These are phyloP conservation scores for Protonemura montana DNA, from an alignment of 2,888 invertebrate species.

Conservation along the genomic window DNA sequence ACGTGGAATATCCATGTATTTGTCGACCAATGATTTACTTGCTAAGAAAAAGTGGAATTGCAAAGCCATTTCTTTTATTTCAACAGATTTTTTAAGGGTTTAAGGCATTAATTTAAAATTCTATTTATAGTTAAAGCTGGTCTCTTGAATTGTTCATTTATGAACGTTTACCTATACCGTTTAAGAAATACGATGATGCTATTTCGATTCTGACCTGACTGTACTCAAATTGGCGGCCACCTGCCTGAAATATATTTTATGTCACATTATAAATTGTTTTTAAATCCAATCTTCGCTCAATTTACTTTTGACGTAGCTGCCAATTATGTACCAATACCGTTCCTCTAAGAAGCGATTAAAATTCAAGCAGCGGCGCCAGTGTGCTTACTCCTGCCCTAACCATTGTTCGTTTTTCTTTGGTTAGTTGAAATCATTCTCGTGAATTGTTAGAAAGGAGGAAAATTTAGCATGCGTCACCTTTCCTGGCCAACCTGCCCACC, in stretches of 20 bases:
- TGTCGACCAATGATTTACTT: too few relatives aligned
- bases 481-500: neutral
- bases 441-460: neutral
- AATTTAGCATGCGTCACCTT: neutral
- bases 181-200: neutral
- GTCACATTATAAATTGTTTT: slow-evolving; percentile 8
- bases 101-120: too few relatives aligned
- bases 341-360: neutral
- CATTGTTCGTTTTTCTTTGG: neutral
- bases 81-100: too few relatives aligned
- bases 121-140: too few relatives aligned
- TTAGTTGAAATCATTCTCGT: neutral
- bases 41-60: too few relatives aligned
- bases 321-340: neutral
- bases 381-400: neutral
- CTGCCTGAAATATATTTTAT: neutral
- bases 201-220: neutral
- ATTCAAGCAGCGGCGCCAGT: neutral
- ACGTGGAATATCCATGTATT: too few relatives aligned
- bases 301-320: neutral
- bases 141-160: too few relatives aligned
- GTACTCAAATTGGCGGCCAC: neutral
- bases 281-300: slow-evolving; percentile 20
- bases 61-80: too few relatives aligned
- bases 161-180: neutral